Evolutionary conservation across 2,113 vertebrate species (phyloP), one percentile per base, ranked within the genome.

Genomic region (Spilogale gracilis): DNA sequence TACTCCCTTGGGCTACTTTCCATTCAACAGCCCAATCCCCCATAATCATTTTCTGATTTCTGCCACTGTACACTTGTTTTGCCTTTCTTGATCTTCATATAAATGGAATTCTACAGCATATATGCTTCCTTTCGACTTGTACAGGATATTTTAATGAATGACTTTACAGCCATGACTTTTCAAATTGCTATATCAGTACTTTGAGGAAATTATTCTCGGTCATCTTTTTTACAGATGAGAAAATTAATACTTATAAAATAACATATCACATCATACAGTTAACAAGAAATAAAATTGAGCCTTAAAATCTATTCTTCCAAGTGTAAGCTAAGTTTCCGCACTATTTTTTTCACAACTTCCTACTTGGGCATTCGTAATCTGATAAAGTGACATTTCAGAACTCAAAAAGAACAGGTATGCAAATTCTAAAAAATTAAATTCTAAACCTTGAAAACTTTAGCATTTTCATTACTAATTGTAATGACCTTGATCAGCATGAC

Each of bases 401-500:
- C 17, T 58, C 21, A 91, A 88, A 88, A 71, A 17, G 16, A 67
- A 78, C 3, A 94, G 7, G 30, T 81, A 17, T 58, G 5, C 5
- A 78, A 25, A 25, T 73, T 84, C 76, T 84, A 8, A 83, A 67
- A 92, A 89, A 79, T 43, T 58, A 78, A n/a, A 50, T 69, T 91
- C 61, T 90, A 43, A 95, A 91, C 50, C n/a, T 48, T 76, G 25
- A 85, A 96, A 95, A 48, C 20, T 17, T 58, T 18, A 63, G n/a
- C 32, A 60, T 74, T 84, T 23, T n/a, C 14, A 76, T 88, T 32
- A 76, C 14, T 86, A 90, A 84, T 69, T 80, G 32, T n/a, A 73
- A 81, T 18, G 21, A 95, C 7, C 21, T 79, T 61, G 5, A 61
- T 83, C 2, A 17, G 54, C 6, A 71, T 58, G 9, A 58, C 58